phyloP scores from a whole-genome alignment of 2,113 vertebrate genomes.

The Phoenicopterus ruber region DNA sequence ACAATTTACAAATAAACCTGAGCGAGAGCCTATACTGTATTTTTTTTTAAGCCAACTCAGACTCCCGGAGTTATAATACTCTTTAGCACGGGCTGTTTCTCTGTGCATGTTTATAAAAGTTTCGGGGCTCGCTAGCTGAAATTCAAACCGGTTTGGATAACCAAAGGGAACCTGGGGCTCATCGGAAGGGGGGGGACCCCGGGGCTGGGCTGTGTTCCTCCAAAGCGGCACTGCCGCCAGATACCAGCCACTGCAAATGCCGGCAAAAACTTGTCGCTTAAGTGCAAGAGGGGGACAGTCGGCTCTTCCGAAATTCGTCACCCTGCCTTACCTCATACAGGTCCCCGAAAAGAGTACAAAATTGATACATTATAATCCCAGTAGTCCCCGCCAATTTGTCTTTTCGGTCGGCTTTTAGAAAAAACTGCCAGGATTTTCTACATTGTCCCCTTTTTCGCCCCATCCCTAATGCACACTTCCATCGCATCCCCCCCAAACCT shows the following conservation, averaged over 20 bases:
- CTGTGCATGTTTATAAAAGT: background rate
- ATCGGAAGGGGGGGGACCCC: background rate
- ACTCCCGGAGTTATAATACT: background rate
- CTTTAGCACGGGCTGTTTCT: background rate
- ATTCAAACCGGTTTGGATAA: background rate
- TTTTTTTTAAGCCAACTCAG: background rate
- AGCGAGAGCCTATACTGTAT: background rate
- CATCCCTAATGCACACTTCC: background rate
- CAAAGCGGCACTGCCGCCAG: background rate
- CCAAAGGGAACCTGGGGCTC: background rate
- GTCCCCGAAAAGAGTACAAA: background rate
- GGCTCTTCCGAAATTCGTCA: background rate
- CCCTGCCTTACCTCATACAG: background rate
- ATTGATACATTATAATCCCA: fast-evolving
- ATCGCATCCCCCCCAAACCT: background rate
- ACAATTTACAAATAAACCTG: background rate
- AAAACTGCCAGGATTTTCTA: background rate
- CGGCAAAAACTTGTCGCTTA: background rate
- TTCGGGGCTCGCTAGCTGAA: background rate
- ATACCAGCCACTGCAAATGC: background rate
- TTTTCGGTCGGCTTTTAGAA: background rate
- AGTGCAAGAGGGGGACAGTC: background rate
- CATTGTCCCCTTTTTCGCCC: background rate
- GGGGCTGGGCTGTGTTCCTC: background rate
- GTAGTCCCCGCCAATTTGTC: background rate